Conservation (phyloP, 2,113 vertebrate genomes). For the Sebastes schlegelii region DNA sequence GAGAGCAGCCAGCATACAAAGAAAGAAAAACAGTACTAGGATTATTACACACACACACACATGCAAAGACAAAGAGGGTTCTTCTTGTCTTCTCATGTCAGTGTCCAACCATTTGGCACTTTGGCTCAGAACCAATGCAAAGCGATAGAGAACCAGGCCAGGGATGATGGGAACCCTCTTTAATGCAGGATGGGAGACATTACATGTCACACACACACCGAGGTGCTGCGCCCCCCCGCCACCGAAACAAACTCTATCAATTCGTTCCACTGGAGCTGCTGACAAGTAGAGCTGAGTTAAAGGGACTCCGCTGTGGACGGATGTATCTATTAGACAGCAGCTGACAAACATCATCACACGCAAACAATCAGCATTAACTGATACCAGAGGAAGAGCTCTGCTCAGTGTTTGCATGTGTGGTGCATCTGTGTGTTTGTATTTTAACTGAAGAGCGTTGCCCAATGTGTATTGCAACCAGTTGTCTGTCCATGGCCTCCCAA, state of each 20-base stretch:
- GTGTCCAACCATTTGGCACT: constrained; percentile 25
- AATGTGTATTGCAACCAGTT: background rate
- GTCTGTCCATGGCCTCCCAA: background rate
- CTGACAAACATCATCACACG: constrained; percentile 32
- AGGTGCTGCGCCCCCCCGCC: constrained; percentile 18
- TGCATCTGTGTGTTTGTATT: background rate
- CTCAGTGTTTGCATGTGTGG: background rate
- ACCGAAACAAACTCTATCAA: constrained; percentile 52
- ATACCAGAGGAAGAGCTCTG: background rate
- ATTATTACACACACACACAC: constrained; percentile 3
- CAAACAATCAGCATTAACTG: constrained; percentile 6
- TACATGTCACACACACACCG: constrained; percentile 19
- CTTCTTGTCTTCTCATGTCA: constrained; percentile 1
- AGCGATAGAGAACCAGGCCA: constrained; percentile 34
- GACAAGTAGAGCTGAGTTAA: constrained; percentile 50
- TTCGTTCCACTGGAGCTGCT: constrained; percentile 58
- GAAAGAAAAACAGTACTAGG: background rate
- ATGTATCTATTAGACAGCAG: constrained; percentile 60
- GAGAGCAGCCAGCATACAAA: constrained; percentile 20
- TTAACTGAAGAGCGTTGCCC: background rate
- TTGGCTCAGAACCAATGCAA: constrained; percentile 41
- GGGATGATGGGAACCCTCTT: constrained; percentile 57
- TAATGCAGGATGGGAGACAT: background rate
- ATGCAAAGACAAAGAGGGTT: background rate
- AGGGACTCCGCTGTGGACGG: constrained; percentile 41